phyloP scores from a whole-genome alignment of 2,797 vertebrate species.

The Anabacerthia variegaticeps region DNA sequence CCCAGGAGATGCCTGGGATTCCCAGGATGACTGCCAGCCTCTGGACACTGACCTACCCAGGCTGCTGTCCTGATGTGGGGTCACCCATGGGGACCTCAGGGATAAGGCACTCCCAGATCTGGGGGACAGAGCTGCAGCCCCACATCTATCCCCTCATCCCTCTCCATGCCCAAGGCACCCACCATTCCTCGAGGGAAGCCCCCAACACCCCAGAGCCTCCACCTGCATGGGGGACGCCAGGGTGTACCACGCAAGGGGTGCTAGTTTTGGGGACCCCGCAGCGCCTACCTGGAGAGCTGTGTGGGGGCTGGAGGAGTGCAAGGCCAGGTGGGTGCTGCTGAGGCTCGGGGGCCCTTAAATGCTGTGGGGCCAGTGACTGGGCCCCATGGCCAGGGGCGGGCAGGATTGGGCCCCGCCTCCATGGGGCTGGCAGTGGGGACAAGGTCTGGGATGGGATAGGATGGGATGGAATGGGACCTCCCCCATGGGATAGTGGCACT shows the following conservation, averaged over 20 bases:
- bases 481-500: background rate
- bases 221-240: background rate
- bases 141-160: background rate
- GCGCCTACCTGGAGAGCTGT: conserved; percentile 9
- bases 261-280: background rate
- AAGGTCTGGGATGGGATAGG: background rate
- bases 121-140: background rate
- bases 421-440: background rate
- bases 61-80: background rate
- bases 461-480: background rate
- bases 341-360: background rate
- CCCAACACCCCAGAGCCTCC: background rate
- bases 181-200: background rate
- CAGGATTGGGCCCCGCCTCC: background rate
- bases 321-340: background rate
- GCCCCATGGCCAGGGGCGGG: background rate
- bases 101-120: background rate
- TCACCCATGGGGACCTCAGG: background rate
- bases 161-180: background rate
- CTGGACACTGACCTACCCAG: background rate
- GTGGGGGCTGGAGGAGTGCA: rapidly evolving
- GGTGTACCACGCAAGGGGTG: rapidly evolving
- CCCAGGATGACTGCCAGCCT: background rate
- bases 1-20: conserved; percentile 5
- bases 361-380: background rate